Evolutionary conservation across 2,888 invertebrate genomes (phyloP).

Genomic region (Plagodis dolabraria): DNA sequence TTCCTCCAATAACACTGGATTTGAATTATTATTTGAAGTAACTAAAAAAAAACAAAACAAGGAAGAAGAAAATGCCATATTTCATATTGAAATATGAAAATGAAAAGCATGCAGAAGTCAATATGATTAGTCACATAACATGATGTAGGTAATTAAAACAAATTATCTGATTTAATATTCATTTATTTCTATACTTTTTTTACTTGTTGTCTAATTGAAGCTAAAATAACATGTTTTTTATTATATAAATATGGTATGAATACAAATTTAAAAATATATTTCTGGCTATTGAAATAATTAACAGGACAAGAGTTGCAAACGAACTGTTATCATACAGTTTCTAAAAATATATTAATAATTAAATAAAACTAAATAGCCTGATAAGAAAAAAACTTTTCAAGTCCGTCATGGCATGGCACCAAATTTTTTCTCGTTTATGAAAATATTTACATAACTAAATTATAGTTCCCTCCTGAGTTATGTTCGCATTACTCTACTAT

Average conservation of each 20-base stretch:
- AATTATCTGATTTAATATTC: conserved; percentile 23
- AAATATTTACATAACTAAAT: conserved; percentile 26
- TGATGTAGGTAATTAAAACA: conserved; percentile 21
- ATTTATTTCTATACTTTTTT: conserved; percentile 33
- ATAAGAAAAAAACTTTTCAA: conserved; percentile 4
- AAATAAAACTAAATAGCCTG: conserved; percentile 4
- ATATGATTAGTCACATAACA: too few species aligned
- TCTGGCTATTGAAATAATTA: conserved; percentile 24
- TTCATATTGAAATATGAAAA: too few species aligned
- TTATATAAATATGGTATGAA: conserved; percentile 17
- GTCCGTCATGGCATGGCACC: conserved; percentile 34
- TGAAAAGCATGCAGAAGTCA: too few species aligned
- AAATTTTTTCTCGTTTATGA: conserved; percentile 15
- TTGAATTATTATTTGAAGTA: too few species aligned
- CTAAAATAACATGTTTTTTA: conserved; percentile 36
- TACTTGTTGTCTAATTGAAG: conserved; percentile 38
- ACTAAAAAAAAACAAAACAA: too few species aligned
- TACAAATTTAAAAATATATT: conserved; percentile 28
- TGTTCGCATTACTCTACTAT: too few species aligned
- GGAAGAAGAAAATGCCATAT: too few species aligned
- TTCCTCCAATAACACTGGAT: too few species aligned
- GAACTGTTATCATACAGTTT: conserved; percentile 8
- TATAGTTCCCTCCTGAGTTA: neutral
- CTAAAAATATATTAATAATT: conserved; percentile 4
- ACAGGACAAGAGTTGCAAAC: conserved; percentile 10